Evolutionary conservation across 1,140 invertebrate species (phyloP).

Genomic region (Nymphalis io): DNA sequence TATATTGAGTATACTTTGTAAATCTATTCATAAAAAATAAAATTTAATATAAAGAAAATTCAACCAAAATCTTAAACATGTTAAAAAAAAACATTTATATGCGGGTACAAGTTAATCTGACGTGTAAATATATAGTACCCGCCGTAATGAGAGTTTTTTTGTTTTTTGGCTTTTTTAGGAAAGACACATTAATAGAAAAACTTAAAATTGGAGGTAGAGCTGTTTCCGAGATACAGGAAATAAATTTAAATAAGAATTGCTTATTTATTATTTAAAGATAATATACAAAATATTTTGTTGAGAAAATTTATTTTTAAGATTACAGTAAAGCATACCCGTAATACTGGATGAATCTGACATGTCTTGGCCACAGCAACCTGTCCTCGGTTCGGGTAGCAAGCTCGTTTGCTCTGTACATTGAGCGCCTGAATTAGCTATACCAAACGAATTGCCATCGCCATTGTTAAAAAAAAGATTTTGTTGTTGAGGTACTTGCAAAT

Average conservation of each 20-base stretch:
- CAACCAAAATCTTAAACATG: background rate
- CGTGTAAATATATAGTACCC: conserved; percentile 3
- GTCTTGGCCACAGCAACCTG: conserved; percentile 65
- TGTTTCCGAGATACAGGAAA: too few relatives aligned
- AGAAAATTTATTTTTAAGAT: background rate
- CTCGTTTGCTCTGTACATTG: conserved; percentile 36
- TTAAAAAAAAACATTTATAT: background rate
- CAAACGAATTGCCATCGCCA: conserved; percentile 15
- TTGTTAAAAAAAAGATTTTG: conserved; percentile 16
- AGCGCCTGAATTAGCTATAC: conserved; percentile 5
- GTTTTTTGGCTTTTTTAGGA: too few relatives aligned
- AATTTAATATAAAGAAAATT: background rate
- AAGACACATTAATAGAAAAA: too few relatives aligned
- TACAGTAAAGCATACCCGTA: conserved; percentile 32
- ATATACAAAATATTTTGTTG: background rate
- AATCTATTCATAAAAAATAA: conserved; percentile 30
- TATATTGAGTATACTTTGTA: conserved; percentile 38
- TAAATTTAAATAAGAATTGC: too few relatives aligned
- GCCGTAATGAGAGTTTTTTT: too few relatives aligned
- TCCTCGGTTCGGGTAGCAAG: conserved; percentile 52
- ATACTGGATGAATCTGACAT: conserved; percentile 46
- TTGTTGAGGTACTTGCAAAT: conserved; percentile 9
- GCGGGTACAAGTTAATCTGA: background rate
- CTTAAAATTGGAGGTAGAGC: too few relatives aligned
- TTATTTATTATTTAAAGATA: background rate